Evolutionary conservation across 2,797 vertebrate species (phyloP).

Genomic region (Lithobates pipiens): DNA sequence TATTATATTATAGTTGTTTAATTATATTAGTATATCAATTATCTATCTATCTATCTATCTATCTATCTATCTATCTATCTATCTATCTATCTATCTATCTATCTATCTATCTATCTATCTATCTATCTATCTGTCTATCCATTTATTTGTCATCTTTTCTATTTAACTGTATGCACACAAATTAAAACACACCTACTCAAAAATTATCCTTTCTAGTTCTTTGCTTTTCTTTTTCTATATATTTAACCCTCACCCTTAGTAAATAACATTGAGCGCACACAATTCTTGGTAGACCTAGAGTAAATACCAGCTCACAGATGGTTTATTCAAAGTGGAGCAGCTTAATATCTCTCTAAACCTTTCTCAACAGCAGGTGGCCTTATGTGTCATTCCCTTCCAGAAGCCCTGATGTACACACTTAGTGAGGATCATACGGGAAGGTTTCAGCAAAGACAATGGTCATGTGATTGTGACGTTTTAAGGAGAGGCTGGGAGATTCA

Average conservation of each 20-base stretch:
- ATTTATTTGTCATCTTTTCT: too few species aligned
- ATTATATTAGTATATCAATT: too few species aligned
- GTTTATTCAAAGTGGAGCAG: not conserved
- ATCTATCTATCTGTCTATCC: too few species aligned
- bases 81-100: too few species aligned
- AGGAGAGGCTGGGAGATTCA: constrained; percentile 47
- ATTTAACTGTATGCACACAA: not conserved
- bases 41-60: too few species aligned
- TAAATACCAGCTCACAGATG: not conserved
- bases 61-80: too few species aligned
- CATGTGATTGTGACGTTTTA: constrained; percentile 57
- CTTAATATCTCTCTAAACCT: constrained; percentile 42
- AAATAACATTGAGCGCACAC: not conserved
- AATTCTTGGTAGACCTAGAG: not conserved
- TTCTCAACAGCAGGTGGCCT: constrained; percentile 54
- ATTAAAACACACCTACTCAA: not conserved
- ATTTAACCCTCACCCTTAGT: too few species aligned
- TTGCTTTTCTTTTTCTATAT: not conserved
- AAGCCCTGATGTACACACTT: not conserved
- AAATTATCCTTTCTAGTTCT: not conserved
- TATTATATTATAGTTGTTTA: too few species aligned
- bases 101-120: too few species aligned
- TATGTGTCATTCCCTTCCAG: not conserved
- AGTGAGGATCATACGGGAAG: constrained; percentile 1
- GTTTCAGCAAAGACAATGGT: constrained; percentile 22